These are phyloP conservation scores for Trachelus stipa DNA, from an alignment of 2,888 invertebrate species.

Conservation along the genomic window DNA sequence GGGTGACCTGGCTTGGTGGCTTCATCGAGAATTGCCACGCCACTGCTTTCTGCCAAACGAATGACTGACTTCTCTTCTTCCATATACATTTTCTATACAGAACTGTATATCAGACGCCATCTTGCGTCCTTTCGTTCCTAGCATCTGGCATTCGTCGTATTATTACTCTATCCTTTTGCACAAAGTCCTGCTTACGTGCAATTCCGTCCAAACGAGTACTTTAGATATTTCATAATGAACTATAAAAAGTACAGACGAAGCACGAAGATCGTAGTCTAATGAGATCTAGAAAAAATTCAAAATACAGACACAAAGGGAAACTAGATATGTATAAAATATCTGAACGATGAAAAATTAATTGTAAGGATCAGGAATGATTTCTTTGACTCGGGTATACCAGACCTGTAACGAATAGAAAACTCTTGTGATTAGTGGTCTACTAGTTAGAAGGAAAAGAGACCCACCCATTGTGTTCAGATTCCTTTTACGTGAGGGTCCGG, in stretches of 20 bases:
- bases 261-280: not conserved
- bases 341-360: not conserved
- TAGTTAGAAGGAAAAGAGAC: not conserved
- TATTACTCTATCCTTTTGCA: not conserved
- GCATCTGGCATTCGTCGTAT: not conserved
- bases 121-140: constrained; percentile 1
- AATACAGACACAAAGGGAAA: not conserved
- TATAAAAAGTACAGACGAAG: not conserved
- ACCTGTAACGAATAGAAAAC: not conserved
- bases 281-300: not conserved
- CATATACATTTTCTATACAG: not conserved
- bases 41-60: not conserved
- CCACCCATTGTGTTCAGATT: not conserved
- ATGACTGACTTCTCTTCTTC: not conserved
- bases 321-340: not conserved
- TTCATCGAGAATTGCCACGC: constrained; percentile 4
- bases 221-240: not conserved
- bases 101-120: not conserved
- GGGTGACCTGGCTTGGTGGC: constrained; percentile 56
- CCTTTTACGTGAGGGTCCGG: constrained; percentile 27
- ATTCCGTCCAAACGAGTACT: not conserved
- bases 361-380: not conserved
- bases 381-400: not conserved
- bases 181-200: not conserved
- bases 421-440: not conserved